Base-by-base conservation (phyloP, 2,797 vertebrate species). In the Parotocinclus haroldoi region DNA sequence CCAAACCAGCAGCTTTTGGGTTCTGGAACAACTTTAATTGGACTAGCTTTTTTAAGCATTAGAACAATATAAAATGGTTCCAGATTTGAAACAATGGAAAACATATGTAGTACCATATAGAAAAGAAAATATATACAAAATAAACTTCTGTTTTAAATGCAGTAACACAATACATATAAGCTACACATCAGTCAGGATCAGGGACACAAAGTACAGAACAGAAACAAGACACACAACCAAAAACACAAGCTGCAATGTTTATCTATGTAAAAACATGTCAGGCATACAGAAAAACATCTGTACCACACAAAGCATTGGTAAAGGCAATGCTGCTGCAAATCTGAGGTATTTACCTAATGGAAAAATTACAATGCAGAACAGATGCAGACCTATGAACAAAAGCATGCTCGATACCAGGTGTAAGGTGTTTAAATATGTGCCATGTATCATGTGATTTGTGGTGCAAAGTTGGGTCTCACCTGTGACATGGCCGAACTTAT, bases 401-500 rank as follows among this genome's bases (percentile, higher is more conserved):
- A 27, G n/a, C 3, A 36, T 12, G 9, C 19, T 39, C 37, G 40
- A 42, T 14, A 42, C 27, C 10, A 58, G n/a, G 42, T 12, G 1
- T 13, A 46, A 17, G 9, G n/a, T 37, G 40, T 7, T 42, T 8
- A 42, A 11, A 3, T 42, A 9, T 42, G 8, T 42, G 12, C 9
- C 17, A 9, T 9, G 27, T n/a, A 10, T 17, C 12, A 19, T 0
- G 49, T 19, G 10, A 10, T 11, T 3, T 42, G 10, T 42, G 10
- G 16, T 7, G 9, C 3, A 63, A 27, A 56, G 0, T 36, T 27
- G 36, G n/a, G 45, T 9, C 48, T 77, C 73, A 81, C 76, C 75
- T 78, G 73, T 45, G 67, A 71, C 79, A 71, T 66, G 60, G 45
- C 17, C 12, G n/a, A 36, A 48, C 40, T 39, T 36, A 17, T 57